These are phyloP conservation scores for Zosterops lateralis DNA, from an alignment of 2,113 vertebrate species.

Conservation along the genomic window DNA sequence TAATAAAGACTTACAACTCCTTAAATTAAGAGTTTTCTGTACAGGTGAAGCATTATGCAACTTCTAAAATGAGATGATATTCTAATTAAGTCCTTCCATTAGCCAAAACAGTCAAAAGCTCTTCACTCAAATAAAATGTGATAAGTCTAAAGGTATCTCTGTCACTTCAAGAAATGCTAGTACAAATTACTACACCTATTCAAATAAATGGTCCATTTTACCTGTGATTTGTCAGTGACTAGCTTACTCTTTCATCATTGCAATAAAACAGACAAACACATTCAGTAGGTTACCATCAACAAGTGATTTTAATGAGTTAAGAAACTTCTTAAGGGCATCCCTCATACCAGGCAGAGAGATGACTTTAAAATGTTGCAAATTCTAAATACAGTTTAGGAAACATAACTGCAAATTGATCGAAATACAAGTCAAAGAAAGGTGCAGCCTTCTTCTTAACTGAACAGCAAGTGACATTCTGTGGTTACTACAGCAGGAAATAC, in stretches of 20 bases:
- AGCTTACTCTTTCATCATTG: neutral
- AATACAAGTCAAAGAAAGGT: neutral
- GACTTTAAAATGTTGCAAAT: neutral
- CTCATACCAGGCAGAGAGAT: neutral
- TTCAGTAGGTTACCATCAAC: neutral
- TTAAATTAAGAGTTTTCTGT: neutral
- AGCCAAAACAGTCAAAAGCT: neutral
- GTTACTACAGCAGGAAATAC: neutral
- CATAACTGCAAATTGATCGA: neutral
- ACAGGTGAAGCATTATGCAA: neutral
- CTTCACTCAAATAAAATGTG: neutral
- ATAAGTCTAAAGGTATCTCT: neutral
- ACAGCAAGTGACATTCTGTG: neutral
- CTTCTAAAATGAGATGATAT: neutral
- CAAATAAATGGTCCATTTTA: neutral
- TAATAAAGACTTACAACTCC: neutral
- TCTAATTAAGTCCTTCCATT: neutral
- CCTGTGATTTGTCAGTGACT: neutral
- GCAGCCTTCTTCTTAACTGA: neutral
- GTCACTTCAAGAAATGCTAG: neutral
- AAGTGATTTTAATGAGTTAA: neutral
- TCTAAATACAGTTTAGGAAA: neutral
- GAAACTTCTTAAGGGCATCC: neutral
- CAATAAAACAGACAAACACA: neutral
- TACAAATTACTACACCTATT: neutral